These are phyloP conservation scores for Drosophila formosana DNA, from an alignment of 2,888 invertebrate species.

Conservation along the genomic window DNA sequence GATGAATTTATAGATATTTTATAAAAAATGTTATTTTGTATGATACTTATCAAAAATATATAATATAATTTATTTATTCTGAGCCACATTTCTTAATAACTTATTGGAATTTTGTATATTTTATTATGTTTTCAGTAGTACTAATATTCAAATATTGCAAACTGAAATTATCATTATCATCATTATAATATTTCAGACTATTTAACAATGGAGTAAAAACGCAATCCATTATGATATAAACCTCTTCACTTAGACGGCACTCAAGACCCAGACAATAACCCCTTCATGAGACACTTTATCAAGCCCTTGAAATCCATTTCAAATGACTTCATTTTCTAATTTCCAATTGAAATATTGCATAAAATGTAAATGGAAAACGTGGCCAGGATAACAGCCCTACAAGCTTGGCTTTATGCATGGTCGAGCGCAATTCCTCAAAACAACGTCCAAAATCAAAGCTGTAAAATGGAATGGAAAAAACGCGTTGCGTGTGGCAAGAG, in stretches of 20 bases:
- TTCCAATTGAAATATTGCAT: conserved; percentile 69
- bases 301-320: conserved; percentile 52
- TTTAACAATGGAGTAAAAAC: background rate
- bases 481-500: conserved; percentile 56
- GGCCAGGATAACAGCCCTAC: conserved; percentile 40
- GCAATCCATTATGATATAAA: conserved; percentile 38
- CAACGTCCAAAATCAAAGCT: conserved; percentile 28
- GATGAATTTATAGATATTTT: no score
- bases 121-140: no score
- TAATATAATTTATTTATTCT: no score
- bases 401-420: conserved; percentile 29
- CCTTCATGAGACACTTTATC: conserved; percentile 38
- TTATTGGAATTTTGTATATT: no score
- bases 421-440: conserved; percentile 32
- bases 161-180: no score
- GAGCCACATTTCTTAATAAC: no score
- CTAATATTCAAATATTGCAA: no score
- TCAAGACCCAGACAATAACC: conserved; percentile 24
- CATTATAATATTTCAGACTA: background rate
- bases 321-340: conserved; percentile 74
- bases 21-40: no score
- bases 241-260: conserved; percentile 34
- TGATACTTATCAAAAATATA: no score
- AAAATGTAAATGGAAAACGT: conserved; percentile 66
- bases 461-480: conserved; percentile 16